These are phyloP conservation scores for Grallaria varia DNA, from an alignment of 2,113 vertebrate species.

Conservation along the genomic window DNA sequence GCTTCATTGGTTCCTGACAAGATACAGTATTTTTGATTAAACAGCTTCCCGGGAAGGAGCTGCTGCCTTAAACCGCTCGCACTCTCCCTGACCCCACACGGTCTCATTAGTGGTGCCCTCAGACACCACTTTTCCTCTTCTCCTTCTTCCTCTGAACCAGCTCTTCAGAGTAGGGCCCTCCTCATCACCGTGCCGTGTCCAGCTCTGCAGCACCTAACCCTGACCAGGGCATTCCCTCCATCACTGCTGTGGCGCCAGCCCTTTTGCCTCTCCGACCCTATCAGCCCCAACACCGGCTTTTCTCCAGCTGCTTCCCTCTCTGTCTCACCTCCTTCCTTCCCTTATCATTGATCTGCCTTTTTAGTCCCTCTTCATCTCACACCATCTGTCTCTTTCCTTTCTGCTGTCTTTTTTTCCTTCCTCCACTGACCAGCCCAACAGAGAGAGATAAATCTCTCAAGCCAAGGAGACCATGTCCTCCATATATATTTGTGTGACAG, in stretches of 20 bases:
- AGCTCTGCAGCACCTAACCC: neutral
- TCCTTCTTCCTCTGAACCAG: neutral
- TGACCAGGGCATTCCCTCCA: neutral
- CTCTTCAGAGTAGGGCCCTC: neutral
- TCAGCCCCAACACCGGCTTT: neutral
- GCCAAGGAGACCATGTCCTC: conserved; percentile 45
- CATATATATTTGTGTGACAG: neutral
- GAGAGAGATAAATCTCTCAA: conserved; percentile 39
- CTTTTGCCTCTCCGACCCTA: neutral
- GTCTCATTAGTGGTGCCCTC: neutral
- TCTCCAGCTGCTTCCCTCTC: neutral
- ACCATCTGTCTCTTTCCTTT: conserved; percentile 23
- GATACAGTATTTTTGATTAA: conserved; percentile 40
- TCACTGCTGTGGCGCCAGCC: neutral
- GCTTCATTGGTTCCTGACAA: conserved; percentile 37
- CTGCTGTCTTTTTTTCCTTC: neutral
- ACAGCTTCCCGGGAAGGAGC: conserved; percentile 14
- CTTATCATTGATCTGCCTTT: neutral
- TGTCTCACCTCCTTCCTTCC: neutral
- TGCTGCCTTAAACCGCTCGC: neutral
- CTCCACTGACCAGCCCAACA: conserved; percentile 37
- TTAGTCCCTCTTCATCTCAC: neutral
- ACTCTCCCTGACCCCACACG: neutral
- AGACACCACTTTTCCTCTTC: neutral
- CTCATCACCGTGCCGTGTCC: accelerated